A percentile compares a stretch with the other conserved stretches of the same genome.
phyloP scores from a whole-genome alignment of 2,888 invertebrate species.

The Metalampra italica region DNA sequence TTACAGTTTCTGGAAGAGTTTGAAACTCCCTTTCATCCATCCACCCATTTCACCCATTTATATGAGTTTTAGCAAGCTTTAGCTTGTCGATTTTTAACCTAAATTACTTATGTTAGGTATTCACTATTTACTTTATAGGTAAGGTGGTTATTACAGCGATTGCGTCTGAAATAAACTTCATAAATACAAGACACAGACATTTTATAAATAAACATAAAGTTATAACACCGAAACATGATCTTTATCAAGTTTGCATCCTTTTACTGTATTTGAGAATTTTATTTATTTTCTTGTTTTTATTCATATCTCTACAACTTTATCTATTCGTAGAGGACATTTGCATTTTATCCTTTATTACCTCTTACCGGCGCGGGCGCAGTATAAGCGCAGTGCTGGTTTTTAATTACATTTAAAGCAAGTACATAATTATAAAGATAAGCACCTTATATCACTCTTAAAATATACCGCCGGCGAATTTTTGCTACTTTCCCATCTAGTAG shows the following conservation, averaged over 20 bases:
- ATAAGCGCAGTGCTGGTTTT: conserved; percentile 64
- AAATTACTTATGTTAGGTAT: no score
- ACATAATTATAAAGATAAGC: conserved; percentile 31
- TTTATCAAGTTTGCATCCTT: neutral
- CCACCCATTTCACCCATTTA: no score
- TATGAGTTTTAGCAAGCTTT: no score
- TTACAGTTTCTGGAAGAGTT: no score
- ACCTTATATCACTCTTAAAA: neutral
- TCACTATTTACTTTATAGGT: no score
- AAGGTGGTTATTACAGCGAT: no score
- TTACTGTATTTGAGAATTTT: conserved; percentile 18
- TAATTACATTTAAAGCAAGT: conserved; percentile 59
- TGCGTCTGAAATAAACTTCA: no score
- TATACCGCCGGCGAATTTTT: neutral
- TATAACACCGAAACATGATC: neutral
- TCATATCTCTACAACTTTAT: neutral
- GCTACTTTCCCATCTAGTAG: no score
- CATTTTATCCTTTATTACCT: neutral
- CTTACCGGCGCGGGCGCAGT: conserved; percentile 6
- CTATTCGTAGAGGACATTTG: neutral
- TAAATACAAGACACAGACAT: no score
- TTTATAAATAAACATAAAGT: no score
- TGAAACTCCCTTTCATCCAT: no score
- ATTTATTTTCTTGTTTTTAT: neutral
- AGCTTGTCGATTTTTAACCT: no score